phyloP scores from a whole-genome alignment of 1,140 invertebrate genomes.

The Magallana ariakensis region DNA sequence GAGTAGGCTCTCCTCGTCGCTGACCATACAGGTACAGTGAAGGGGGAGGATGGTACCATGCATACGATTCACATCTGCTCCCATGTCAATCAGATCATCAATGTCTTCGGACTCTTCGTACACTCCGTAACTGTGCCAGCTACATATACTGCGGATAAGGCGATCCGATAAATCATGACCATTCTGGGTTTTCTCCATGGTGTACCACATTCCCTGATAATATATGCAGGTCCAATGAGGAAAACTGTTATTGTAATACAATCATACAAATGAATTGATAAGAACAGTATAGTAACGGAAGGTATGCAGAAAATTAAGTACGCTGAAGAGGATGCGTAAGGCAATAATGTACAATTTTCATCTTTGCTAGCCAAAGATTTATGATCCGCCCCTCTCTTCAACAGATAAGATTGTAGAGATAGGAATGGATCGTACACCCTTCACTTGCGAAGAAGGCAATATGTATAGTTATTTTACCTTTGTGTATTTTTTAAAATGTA shows the following conservation, averaged over 20 bases:
- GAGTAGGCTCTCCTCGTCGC: constrained; percentile 68
- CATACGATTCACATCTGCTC: constrained; percentile 77
- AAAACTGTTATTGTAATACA: neutral
- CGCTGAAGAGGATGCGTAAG: no score
- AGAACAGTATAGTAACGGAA: no score
- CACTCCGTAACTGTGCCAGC: constrained; percentile 65
- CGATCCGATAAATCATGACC: constrained; percentile 76
- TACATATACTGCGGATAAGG: constrained; percentile 76
- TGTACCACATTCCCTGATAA: constrained; percentile 76
- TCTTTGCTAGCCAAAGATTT: no score
- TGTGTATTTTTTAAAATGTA: no score
- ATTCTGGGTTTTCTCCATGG: constrained; percentile 77
- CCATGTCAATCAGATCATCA: constrained; percentile 74
- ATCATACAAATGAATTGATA: no score
- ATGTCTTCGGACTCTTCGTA: constrained; percentile 71
- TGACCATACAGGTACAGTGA: constrained; percentile 79
- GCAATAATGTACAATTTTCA: no score
- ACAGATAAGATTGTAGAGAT: no score
- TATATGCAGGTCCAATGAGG: neutral
- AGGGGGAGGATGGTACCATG: constrained; percentile 78
- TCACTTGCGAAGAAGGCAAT: no score
- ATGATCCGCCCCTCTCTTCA: no score
- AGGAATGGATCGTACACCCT: no score
- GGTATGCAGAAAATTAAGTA: no score
- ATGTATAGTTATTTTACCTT: no score